These are phyloP conservation scores for Coelopa pilipes DNA, from an alignment of 2,888 invertebrate genomes.

Conservation along the genomic window DNA sequence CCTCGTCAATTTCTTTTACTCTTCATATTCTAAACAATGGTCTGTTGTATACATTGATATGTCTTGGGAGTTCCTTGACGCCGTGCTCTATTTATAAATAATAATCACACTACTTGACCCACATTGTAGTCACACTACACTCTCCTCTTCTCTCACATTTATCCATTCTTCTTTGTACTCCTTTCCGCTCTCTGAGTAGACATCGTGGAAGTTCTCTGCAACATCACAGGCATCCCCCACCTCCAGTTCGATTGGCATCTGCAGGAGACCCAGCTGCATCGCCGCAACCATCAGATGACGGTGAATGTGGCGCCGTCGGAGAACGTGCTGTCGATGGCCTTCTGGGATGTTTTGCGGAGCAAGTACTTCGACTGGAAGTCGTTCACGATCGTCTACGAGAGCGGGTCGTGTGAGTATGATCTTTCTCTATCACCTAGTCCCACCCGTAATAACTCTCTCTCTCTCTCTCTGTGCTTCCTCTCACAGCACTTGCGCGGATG, in stretches of 20 bases:
- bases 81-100: neutral
- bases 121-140: neutral
- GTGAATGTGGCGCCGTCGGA: slow-evolving; percentile 80
- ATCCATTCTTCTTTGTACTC: neutral
- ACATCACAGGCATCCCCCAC: slow-evolving; percentile 74
- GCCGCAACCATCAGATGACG: slow-evolving; percentile 69
- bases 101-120: slow-evolving; percentile 10
- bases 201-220: slow-evolving; percentile 70
- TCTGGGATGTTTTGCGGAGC: slow-evolving; percentile 76
- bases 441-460: neutral
- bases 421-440: too few species aligned
- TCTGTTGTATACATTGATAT: slow-evolving; percentile 31
- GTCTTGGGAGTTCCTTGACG: too few species aligned
- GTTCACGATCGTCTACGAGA: slow-evolving; percentile 86
- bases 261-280: slow-evolving; percentile 62
- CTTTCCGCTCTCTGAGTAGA: slow-evolving; percentile 48
- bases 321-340: slow-evolving; percentile 75
- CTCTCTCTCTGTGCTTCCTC: neutral
- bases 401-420: slow-evolving; percentile 73
- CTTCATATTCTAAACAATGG: slow-evolving; percentile 54
- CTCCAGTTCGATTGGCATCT: slow-evolving; percentile 73
- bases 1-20: slow-evolving; percentile 46
- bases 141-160: slow-evolving; percentile 1
- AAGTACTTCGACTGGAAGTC: slow-evolving; percentile 77
- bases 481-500: slow-evolving; percentile 71